These are phyloP conservation scores for Congeria kusceri DNA, from an alignment of 2,888 invertebrate genomes.

Conservation along the genomic window DNA sequence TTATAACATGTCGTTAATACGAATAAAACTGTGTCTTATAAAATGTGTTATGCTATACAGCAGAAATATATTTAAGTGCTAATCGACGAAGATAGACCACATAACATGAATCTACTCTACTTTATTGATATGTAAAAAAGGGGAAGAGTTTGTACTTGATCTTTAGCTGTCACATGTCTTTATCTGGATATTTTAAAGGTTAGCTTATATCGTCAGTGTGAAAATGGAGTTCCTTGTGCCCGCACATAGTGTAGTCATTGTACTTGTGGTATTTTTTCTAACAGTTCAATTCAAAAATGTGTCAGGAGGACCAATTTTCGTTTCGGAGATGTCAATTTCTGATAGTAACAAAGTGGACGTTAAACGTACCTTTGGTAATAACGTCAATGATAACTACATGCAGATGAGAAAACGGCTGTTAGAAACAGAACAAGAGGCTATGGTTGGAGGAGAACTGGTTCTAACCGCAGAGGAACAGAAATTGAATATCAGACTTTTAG, in stretches of 20 bases:
- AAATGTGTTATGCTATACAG: too few species aligned
- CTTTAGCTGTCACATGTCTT: too few species aligned
- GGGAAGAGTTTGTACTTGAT: too few species aligned
- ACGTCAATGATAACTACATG: constrained; percentile 40
- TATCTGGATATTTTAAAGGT: too few species aligned
- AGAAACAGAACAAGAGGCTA: constrained; percentile 51
- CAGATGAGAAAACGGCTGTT: constrained; percentile 53
- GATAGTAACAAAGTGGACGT: constrained; percentile 1
- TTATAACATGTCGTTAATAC: too few species aligned
- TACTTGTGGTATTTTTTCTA: constrained; percentile 10
- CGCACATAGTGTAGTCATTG: background rate
- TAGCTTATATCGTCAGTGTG: background rate
- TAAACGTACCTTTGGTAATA: background rate
- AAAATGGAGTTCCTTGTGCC: background rate
- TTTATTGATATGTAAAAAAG: too few species aligned
- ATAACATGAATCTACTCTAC: too few species aligned
- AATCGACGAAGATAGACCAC: too few species aligned
- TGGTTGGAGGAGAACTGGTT: constrained; percentile 66
- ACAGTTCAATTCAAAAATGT: constrained; percentile 39
- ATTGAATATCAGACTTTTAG: constrained; percentile 66
- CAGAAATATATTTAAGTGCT: too few species aligned
- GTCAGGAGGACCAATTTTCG: constrained; percentile 42
- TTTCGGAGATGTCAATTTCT: background rate
- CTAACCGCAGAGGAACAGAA: constrained; percentile 65
- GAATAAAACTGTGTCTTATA: too few species aligned